phyloP scores from a whole-genome alignment of 1,140 invertebrate species.

The Drosophila orena region DNA sequence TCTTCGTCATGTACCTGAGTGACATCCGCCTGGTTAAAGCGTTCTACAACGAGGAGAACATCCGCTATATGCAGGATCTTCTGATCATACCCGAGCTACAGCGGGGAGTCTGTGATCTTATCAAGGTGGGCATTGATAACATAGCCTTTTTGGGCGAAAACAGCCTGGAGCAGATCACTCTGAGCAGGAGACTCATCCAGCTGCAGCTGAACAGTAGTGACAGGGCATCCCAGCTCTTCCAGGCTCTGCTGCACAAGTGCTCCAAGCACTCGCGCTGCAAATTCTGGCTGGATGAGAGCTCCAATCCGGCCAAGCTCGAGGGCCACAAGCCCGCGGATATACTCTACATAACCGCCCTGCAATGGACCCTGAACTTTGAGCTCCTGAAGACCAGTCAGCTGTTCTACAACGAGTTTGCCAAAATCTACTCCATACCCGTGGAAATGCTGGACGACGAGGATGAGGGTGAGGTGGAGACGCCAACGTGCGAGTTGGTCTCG shows the following conservation, averaged over 20 bases:
- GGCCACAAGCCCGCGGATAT: constrained; percentile 72
- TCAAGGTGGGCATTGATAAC: constrained; percentile 83
- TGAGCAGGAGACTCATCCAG: constrained; percentile 74
- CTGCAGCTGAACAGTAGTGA: constrained; percentile 77
- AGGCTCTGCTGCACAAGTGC: constrained; percentile 54
- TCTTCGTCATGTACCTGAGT: constrained; percentile 78
- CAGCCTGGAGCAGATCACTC: constrained; percentile 58
- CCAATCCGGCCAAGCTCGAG: constrained; percentile 13
- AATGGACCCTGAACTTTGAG: constrained; percentile 81
- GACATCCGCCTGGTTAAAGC: constrained; percentile 79
- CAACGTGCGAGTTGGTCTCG: constrained; percentile 2
- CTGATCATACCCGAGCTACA: constrained; percentile 65
- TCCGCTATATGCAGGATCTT: constrained; percentile 76
- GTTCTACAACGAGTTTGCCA: constrained; percentile 80
- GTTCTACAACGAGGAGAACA: constrained; percentile 83
- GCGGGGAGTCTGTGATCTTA: constrained; percentile 78
- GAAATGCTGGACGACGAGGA: constrained; percentile 62
- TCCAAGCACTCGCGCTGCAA: constrained; percentile 40
- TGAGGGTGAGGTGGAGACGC: constrained; percentile 20
- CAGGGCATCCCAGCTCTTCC: constrained; percentile 62
- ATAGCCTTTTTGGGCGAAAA: constrained; percentile 79
- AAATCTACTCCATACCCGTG: constrained; percentile 78
- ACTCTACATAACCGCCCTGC: constrained; percentile 71
- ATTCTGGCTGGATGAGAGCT: constrained; percentile 65
- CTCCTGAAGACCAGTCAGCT: constrained; percentile 75